Percentiles rank a stretch among this genome's conserved stretches.
Conservation (phyloP, 2,113 vertebrate species). For the Bothrops jararaca region DNA sequence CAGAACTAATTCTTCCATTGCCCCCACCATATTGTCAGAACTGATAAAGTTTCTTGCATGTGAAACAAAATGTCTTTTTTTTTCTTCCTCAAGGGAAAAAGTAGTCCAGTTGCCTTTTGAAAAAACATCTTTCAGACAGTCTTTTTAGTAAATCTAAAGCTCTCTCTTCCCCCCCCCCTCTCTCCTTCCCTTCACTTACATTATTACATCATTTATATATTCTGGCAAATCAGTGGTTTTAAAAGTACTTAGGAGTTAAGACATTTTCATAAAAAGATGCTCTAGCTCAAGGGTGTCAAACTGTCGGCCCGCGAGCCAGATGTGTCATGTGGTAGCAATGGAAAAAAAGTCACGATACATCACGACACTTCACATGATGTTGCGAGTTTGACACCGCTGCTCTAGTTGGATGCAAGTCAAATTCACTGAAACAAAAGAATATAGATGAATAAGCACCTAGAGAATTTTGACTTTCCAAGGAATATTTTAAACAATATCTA, state of each 20-base stretch:
- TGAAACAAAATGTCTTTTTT: background rate
- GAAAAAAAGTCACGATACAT: no score
- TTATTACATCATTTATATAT: constrained; percentile 24
- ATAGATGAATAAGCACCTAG: constrained; percentile 19
- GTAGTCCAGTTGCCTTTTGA: background rate
- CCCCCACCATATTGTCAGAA: background rate
- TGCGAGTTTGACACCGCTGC: background rate
- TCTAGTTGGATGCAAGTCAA: background rate
- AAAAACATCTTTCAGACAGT: background rate
- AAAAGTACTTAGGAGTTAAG: constrained; percentile 34
- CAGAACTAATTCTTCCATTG: background rate
- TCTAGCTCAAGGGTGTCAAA: background rate
- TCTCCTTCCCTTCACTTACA: constrained; percentile 35
- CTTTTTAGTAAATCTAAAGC: constrained; percentile 54
- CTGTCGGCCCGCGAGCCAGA: no score
- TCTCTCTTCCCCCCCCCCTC: background rate
- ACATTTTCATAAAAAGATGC: background rate
- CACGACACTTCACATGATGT: no score
- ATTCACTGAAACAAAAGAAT: background rate
- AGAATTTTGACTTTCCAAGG: background rate
- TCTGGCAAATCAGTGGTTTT: background rate
- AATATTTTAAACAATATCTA: constrained; percentile 19
- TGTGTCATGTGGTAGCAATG: no score
- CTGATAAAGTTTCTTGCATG: background rate
- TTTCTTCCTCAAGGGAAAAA: background rate